Evolutionary conservation across 2,888 invertebrate genomes (phyloP).

Genomic region (Himalopsyche japonica): DNA sequence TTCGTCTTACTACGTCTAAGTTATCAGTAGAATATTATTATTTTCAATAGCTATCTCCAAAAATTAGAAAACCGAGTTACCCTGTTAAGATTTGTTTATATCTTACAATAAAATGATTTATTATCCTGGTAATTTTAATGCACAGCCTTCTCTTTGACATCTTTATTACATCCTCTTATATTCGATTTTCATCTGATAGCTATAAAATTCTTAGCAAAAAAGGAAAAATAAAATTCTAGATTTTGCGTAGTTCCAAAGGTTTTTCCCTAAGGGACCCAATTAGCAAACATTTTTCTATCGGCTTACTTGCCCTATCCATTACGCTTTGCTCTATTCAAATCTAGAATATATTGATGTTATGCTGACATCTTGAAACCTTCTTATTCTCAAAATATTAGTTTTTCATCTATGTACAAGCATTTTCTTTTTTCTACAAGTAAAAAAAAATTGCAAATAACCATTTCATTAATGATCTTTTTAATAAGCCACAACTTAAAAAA

Average conservation of each 20-base stretch:
- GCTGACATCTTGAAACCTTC: background rate
- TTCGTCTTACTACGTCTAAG: too few relatives aligned
- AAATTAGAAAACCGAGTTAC: too few relatives aligned
- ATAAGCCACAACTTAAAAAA: too few relatives aligned
- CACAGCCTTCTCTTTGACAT: background rate
- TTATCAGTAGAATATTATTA: too few relatives aligned
- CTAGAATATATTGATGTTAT: background rate
- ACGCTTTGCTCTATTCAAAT: background rate
- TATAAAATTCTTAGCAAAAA: background rate
- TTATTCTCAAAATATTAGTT: background rate
- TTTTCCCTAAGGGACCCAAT: conserved; percentile 20
- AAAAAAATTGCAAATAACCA: too few relatives aligned
- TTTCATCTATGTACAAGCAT: too few relatives aligned
- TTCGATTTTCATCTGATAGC: background rate
- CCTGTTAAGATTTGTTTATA: too few relatives aligned
- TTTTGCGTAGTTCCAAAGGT: background rate
- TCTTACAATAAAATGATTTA: too few relatives aligned
- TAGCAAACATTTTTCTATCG: conserved; percentile 7
- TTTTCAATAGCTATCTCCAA: too few relatives aligned
- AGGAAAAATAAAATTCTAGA: background rate
- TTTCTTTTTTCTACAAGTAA: too few relatives aligned
- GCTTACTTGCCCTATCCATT: background rate
- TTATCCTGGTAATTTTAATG: background rate
- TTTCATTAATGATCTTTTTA: too few relatives aligned
- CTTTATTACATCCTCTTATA: background rate